A percentile compares a stretch with the other conserved stretches of the same genome.
These are phyloP conservation scores for Oxytorus armatus DNA, from an alignment of 2,888 invertebrate species.

Conservation along the genomic window DNA sequence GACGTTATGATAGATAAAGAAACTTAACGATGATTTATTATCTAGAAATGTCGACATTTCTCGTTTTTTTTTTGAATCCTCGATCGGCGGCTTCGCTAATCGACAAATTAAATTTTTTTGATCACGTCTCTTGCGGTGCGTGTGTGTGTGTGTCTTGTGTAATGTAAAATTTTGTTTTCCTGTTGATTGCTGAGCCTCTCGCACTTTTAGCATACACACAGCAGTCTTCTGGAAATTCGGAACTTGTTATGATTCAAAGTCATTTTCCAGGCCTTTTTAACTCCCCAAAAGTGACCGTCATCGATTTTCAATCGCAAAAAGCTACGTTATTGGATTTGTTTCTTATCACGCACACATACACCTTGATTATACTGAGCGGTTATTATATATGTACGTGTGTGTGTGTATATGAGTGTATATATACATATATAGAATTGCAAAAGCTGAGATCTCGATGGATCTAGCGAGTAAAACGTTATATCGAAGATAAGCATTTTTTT, in stretches of 20 bases:
- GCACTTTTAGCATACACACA: slow-evolving; percentile 25
- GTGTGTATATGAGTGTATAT: slow-evolving; percentile 25
- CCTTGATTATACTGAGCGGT: slow-evolving; percentile 63
- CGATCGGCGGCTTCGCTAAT: slow-evolving; percentile 33
- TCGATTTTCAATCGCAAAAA: slow-evolving; percentile 41
- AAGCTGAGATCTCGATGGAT: slow-evolving; percentile 51
- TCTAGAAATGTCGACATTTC: slow-evolving; percentile 57
- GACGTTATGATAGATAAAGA: slow-evolving; percentile 72
- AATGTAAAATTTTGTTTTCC: slow-evolving; percentile 19
- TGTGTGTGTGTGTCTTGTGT: slow-evolving; percentile 22
- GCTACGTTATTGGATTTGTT: slow-evolving; percentile 61
- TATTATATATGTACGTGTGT: slow-evolving; percentile 45
- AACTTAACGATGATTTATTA: slow-evolving; percentile 70
- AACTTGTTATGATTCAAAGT: slow-evolving; percentile 60
- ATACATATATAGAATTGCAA: slow-evolving; percentile 63
- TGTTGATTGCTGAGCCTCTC: slow-evolving; percentile 25
- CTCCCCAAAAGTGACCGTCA: not conserved
- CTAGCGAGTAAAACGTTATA: slow-evolving; percentile 63
- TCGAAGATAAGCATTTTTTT: slow-evolving; percentile 59
- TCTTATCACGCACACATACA: slow-evolving; percentile 60
- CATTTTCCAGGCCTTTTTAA: slow-evolving; percentile 45
- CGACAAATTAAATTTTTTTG: slow-evolving; percentile 40
- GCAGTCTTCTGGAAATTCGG: slow-evolving; percentile 26
- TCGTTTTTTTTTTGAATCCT: slow-evolving; percentile 31
- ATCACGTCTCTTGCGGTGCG: slow-evolving; percentile 49